A percentile compares a stretch with the other conserved stretches of the same genome.
Evolutionary conservation across 2,888 invertebrate genomes (phyloP).

Genomic region (Dasypogon diadema): DNA sequence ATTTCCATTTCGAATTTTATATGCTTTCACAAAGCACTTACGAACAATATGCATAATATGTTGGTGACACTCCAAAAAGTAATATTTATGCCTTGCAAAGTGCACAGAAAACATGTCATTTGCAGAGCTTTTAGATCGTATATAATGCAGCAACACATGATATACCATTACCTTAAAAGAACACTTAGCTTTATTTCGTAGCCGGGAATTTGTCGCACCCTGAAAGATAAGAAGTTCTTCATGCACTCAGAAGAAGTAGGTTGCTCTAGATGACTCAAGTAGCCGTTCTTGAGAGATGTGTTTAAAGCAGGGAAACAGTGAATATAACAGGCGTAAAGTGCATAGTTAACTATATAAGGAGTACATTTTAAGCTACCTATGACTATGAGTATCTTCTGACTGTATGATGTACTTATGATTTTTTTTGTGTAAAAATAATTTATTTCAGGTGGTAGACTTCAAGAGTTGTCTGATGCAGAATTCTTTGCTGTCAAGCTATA

Average conservation of each 20-base stretch:
- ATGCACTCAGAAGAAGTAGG: conserved; percentile 44
- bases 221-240: conserved; percentile 45
- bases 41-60: conserved; percentile 47
- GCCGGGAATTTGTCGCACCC: conserved; percentile 39
- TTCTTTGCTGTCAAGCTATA: no score
- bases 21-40: conserved; percentile 39
- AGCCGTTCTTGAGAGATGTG: conserved; percentile 31
- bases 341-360: conserved; percentile 41
- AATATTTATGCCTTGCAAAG: conserved; percentile 44
- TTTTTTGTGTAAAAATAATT: no score
- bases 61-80: conserved; percentile 49
- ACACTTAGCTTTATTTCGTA: conserved; percentile 40
- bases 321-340: conserved; percentile 40
- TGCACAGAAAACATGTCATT: conserved; percentile 49
- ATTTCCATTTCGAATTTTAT: conserved; percentile 19
- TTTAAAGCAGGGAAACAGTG: conserved; percentile 2
- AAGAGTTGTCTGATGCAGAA: no score
- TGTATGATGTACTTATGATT: background rate
- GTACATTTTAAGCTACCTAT: background rate
- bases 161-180: conserved; percentile 48
- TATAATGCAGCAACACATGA: conserved; percentile 44
- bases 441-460: no score
- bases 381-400: background rate
- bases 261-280: conserved; percentile 47
- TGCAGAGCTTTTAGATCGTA: conserved; percentile 38